Conservation (phyloP, 2,113 vertebrate genomes). For the Pelecanus crispus region DNA sequence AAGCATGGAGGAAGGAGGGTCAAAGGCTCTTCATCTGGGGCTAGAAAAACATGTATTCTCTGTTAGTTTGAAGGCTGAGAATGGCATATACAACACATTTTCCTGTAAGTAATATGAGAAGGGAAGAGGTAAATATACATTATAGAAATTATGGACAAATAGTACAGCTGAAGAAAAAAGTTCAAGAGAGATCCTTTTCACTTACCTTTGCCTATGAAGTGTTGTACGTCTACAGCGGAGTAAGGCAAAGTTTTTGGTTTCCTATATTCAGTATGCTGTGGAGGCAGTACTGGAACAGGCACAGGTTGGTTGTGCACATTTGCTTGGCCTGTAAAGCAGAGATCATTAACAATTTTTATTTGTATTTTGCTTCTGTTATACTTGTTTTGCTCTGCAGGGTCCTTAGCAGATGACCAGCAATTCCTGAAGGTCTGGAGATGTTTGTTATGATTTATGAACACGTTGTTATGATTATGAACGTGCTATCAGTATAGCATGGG, state of each 20-base stretch:
- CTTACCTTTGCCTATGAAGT: background rate
- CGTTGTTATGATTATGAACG: too few species aligned
- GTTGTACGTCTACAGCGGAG: background rate
- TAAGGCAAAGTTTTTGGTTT: background rate
- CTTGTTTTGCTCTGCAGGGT: background rate
- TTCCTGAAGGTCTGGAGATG: background rate
- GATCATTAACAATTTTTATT: background rate
- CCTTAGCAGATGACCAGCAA: background rate
- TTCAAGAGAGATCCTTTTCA: background rate
- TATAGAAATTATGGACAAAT: background rate
- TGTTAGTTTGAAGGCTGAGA: background rate
- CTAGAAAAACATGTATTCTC: background rate
- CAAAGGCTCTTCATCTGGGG: background rate
- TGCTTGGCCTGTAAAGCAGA: background rate
- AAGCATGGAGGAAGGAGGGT: background rate
- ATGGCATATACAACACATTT: background rate
- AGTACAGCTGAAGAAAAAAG: background rate
- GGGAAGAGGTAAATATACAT: background rate
- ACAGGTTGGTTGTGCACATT: background rate
- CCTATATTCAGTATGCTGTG: fast-evolving
- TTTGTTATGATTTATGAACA: background rate
- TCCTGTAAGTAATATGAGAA: background rate
- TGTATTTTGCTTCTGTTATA: background rate
- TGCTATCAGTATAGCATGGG: too few species aligned
- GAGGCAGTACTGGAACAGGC: background rate